Evolutionary conservation across 2,888 invertebrate genomes (phyloP), one percentile per base, ranked within the genome.

Genomic region (Cistogaster globosa): DNA sequence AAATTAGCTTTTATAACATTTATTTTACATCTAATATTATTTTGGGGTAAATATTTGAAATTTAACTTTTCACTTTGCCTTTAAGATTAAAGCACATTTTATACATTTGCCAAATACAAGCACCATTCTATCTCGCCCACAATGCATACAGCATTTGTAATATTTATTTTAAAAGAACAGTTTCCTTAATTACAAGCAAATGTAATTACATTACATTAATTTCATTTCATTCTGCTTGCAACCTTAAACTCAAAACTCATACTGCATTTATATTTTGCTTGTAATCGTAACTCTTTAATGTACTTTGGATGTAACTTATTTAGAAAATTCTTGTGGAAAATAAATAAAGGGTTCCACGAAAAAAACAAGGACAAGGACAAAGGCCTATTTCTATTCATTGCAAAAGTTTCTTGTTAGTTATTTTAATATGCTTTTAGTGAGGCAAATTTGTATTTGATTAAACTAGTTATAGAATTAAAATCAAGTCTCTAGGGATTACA

Each of bases 151-250:
- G 42, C 12, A 32, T 32, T 51, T 53, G 16, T 42, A 22, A 67
- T 42, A 45, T 48, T 20, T 60, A 71, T 67, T 71, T 57, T n/a
- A 57, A 74, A 71, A 51, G 69, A 67, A 65, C 20, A 57, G 51
- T 38, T 32, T 32, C 72, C 67, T 62, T 72, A 72, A 81, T 81
- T 77, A 81, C 62, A 68, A 72, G 42, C 63, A 62, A 74, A 77
- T 77, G 77, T 74, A 74, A 78, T 84, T 77, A 74, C 51, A 38
- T 77, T 68, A 72, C 67, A 77, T 77, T 81, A 80, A 81, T 72
- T 84, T 76, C 42, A 67, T 80, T 62, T 53, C 26, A 51, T 48
- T 57, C 45, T 5, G 51, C 36, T 65, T 53, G 14, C 42, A 77
- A 62, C 18, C 65, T 48, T 62, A 55, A 67, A 72, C 67, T 53